phyloP scores from a whole-genome alignment of 64 coral and sea anemone species.

The Stichodactyla mertensii region DNA sequence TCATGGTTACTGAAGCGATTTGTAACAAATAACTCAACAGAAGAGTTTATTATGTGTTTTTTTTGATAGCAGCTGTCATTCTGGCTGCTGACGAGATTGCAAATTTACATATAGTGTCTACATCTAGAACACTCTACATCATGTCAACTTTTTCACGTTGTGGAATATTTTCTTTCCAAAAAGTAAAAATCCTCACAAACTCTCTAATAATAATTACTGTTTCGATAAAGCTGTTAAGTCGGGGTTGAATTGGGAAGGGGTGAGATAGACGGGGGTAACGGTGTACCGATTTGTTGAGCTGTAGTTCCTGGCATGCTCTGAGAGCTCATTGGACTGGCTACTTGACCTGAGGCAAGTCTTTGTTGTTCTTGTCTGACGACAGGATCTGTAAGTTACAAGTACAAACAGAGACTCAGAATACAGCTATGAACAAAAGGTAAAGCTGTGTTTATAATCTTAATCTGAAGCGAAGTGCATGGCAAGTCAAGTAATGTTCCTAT shows the following conservation, averaged over 20 bases:
- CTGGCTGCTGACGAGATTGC: neutral
- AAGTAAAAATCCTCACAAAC: neutral
- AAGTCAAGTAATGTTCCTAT: no score
- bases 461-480: no score
- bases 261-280: slow-evolving; percentile 51
- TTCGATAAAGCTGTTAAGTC: slow-evolving; percentile 37
- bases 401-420: neutral
- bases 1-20: neutral
- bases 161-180: neutral
- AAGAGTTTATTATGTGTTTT: neutral
- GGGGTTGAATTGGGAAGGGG: slow-evolving; percentile 87
- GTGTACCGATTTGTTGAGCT: slow-evolving; percentile 71
- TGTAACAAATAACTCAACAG: neutral
- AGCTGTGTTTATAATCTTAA: no score
- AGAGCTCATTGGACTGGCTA: slow-evolving; percentile 55
- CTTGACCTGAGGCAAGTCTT: slow-evolving; percentile 66
- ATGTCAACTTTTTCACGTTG: neutral
- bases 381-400: slow-evolving; percentile 57
- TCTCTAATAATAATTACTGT: neutral
- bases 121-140: neutral
- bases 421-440: neutral
- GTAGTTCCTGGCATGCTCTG: slow-evolving; percentile 38
- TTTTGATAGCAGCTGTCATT: no score
- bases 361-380: slow-evolving; percentile 88
- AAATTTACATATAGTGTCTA: neutral